These are phyloP conservation scores for Iphiclides podalirius DNA, from an alignment of 2,888 invertebrate genomes.

Conservation along the genomic window DNA sequence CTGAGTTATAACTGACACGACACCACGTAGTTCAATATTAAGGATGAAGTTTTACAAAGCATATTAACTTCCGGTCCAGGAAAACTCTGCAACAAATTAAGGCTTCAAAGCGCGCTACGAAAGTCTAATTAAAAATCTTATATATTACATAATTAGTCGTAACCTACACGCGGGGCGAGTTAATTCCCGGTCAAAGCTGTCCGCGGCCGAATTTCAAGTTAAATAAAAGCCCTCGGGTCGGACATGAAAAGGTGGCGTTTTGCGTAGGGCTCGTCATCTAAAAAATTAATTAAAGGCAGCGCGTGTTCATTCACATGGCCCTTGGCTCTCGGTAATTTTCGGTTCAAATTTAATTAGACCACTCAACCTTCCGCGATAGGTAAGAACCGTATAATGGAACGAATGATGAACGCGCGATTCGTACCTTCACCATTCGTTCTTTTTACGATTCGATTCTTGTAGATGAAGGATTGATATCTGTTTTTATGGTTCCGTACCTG, in stretches of 20 bases:
- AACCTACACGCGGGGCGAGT: neutral
- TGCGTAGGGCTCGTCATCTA: neutral
- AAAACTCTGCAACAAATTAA: too few relatives aligned
- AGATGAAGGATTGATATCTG: too few relatives aligned
- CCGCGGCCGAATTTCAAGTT: conserved; percentile 5
- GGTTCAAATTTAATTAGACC: conserved; percentile 5
- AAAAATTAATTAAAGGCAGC: neutral
- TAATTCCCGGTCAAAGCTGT: conserved; percentile 7
- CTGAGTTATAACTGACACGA: too few relatives aligned
- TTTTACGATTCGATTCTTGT: too few relatives aligned
- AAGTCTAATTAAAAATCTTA: neutral
- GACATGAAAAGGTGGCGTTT: conserved; percentile 4
- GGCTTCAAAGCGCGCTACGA: too few relatives aligned
- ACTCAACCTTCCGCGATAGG: too few relatives aligned
- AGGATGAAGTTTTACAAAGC: too few relatives aligned
- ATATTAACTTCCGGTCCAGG: too few relatives aligned
- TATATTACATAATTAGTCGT: neutral
- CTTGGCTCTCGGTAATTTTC: neutral
- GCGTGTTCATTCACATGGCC: neutral
- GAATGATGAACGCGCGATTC: neutral
- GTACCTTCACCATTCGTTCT: too few relatives aligned
- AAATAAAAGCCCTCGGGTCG: conserved; percentile 8
- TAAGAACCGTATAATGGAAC: too few relatives aligned
- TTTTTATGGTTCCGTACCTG: too few relatives aligned
- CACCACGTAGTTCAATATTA: too few relatives aligned